phyloP scores from a whole-genome alignment of 2,113 vertebrate genomes.

The Leptodactylus fuscus region DNA sequence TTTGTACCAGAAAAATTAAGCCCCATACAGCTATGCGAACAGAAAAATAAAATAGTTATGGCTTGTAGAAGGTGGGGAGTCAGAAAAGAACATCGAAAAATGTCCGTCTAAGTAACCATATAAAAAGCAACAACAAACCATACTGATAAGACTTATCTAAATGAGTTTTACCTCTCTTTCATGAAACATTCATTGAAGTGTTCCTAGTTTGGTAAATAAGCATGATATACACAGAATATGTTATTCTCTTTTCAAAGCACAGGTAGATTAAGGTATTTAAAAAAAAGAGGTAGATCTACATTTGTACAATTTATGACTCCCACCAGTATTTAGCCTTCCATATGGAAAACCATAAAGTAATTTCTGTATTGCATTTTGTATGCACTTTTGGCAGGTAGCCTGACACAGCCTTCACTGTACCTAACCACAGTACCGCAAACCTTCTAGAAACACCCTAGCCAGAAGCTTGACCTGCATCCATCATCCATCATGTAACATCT shows the following conservation, averaged over 20 bases:
- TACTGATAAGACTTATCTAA: background rate
- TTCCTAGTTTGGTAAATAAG: background rate
- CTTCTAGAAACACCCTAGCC: slow-evolving; percentile 52
- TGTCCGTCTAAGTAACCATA: too few relatives aligned
- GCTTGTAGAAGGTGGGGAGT: too few relatives aligned
- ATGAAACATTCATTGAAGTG: background rate
- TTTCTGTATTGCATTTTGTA: slow-evolving; percentile 54
- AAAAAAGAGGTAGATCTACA: slow-evolving; percentile 4
- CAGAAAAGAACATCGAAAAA: too few relatives aligned
- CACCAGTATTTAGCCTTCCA: slow-evolving; percentile 39
- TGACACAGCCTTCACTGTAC: slow-evolving; percentile 56
- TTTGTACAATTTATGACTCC: slow-evolving; percentile 46
- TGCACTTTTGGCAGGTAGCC: slow-evolving; percentile 55
- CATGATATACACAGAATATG: background rate
- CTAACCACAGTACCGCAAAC: slow-evolving; percentile 57
- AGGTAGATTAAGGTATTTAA: slow-evolving; percentile 10
- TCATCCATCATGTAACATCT: slow-evolving; percentile 59
- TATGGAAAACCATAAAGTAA: slow-evolving; percentile 58
- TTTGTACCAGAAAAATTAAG: too few relatives aligned
- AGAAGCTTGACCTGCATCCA: slow-evolving; percentile 57
- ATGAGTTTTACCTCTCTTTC: too few relatives aligned
- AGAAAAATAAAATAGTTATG: too few relatives aligned
- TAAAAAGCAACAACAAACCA: too few relatives aligned
- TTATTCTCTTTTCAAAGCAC: background rate
- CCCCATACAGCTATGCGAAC: too few relatives aligned